Evolutionary conservation across 2,888 invertebrate genomes (phyloP), one percentile per base, ranked within the genome.

Genomic region (Halictus ligatus): DNA sequence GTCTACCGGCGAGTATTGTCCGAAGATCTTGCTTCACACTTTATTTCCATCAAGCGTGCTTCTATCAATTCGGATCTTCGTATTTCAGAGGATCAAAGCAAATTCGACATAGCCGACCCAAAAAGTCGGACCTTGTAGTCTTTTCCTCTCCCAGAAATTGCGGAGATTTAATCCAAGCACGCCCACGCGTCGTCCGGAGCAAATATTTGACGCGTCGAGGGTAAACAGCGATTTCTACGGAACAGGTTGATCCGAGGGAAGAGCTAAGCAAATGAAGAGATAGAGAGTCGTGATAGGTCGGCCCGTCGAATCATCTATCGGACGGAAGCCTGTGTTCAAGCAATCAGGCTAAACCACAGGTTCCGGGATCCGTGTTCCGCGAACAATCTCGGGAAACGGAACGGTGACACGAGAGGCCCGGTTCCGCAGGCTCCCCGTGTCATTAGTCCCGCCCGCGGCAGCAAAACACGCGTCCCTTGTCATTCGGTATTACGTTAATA

Each of bases 371-470:
- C 35, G 67, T 40, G 67, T 69, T 40, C 67, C 67, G 35, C 35
- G 67, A 69, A 69, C 67, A 40, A 69, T 69, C 67, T 69, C 40
- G 21, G 67, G 71, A 71, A 71, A 71, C 71, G 71, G 71, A 71
- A 71, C 71, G 21, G 71, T 71, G 71, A 43, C 71, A 71, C 71
- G 71, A 71, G 71, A 71, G 71, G 71, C 40, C 71, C 71, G 21
- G 43, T 21, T 50, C 35, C 74, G 21, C n/a, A 58, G n/a, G 18
- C 5, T 12, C n/a, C 21, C 21, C 40, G 71, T 71, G 43, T 71
- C 40, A 71, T 71, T 71, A 71, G 43, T 21, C 67, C 64, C 64
- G 64, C 64, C 35, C 40, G 69, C 40, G 43, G 12, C 71, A 15
- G 64, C 29, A 29, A 43, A 71, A 71, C 71, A 71, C 43, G n/a